Evolutionary conservation across 2,888 invertebrate genomes (phyloP).

Genomic region (Julus scanicus): DNA sequence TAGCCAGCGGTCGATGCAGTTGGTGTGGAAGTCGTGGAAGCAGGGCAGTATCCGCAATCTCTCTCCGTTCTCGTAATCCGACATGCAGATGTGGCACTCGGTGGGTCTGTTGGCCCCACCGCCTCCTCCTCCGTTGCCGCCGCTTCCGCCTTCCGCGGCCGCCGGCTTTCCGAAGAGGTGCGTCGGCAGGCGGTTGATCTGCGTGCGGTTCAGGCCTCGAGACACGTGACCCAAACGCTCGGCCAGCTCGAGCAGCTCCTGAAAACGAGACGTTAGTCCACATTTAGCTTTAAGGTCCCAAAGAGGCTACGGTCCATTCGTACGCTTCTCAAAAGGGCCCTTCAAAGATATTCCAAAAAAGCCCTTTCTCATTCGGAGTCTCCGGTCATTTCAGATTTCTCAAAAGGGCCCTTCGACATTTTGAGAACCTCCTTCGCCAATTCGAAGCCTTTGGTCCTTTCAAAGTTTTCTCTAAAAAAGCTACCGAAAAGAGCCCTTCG

Average conservation of each 20-base stretch:
- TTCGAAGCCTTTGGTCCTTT: no score
- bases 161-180: slow-evolving; percentile 27
- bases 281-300: no score
- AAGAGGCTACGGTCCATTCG: no score
- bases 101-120: background rate
- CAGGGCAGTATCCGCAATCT: slow-evolving; percentile 63
- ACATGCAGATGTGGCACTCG: slow-evolving; percentile 64
- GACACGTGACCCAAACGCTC: slow-evolving; percentile 58
- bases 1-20: slow-evolving; percentile 65
- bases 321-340: no score
- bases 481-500: no score
- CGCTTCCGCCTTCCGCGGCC: no score
- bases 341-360: no score
- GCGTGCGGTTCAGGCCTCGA: slow-evolving; percentile 57
- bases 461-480: no score
- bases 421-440: no score
- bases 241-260: slow-evolving; percentile 58
- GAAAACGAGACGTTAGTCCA: background rate
- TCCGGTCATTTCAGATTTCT: no score
- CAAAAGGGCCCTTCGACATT: no score
- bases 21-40: slow-evolving; percentile 64
- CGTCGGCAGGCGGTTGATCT: slow-evolving; percentile 60
- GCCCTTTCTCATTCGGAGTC: no score
- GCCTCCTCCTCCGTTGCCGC: slow-evolving; percentile 51
- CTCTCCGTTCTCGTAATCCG: slow-evolving; percentile 63